phyloP scores from a whole-genome alignment of 2,888 invertebrate species.

The Zygothrica quintamaculata region DNA sequence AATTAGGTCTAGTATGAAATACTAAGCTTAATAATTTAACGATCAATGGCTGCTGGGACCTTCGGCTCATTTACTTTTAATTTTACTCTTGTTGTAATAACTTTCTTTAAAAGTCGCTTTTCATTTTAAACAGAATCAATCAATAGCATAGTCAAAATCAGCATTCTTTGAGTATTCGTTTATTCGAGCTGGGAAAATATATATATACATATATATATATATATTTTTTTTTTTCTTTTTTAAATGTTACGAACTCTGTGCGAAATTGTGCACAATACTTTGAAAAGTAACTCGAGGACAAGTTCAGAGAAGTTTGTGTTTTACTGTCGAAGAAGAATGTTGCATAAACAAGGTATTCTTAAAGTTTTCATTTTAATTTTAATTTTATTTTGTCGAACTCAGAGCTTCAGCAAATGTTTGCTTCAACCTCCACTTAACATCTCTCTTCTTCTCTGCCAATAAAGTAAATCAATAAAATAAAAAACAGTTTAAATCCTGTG shows the following conservation, averaged over 20 bases:
- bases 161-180: too few relatives aligned
- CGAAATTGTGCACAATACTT: background rate
- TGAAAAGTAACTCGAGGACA: background rate
- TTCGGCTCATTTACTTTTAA: too few relatives aligned
- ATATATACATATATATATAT: too few relatives aligned
- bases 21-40: too few relatives aligned
- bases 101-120: too few relatives aligned
- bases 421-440: too few relatives aligned
- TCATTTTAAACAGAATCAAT: too few relatives aligned
- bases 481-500: conserved; percentile 13
- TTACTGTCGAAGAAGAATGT: conserved; percentile 2
- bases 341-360: background rate
- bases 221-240: too few relatives aligned
- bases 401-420: background rate
- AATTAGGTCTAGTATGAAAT: too few relatives aligned
- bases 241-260: background rate
- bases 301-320: conserved; percentile 15
- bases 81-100: too few relatives aligned
- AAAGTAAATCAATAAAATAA: conserved; percentile 28
- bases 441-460: conserved; percentile 1
- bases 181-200: background rate
- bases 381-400: background rate
- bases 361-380: background rate
- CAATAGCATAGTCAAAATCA: too few relatives aligned
- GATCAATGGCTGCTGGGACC: too few relatives aligned